phyloP scores from a whole-genome alignment of 1,140 invertebrate species.

The Drosophila malerkotliana region DNA sequence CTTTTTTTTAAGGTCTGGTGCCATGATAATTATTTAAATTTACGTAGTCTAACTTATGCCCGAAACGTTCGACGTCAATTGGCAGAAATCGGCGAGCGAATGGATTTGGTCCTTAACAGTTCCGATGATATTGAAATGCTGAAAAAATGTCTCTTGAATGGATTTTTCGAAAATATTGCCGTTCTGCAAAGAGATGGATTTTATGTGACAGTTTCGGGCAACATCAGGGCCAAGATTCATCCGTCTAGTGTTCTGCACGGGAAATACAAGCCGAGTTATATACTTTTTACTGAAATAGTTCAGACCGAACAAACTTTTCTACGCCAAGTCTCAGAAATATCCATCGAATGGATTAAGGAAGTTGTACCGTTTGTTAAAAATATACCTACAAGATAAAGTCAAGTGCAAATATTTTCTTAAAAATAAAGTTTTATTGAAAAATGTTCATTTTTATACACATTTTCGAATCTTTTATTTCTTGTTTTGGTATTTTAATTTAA shows the following conservation, averaged over 20 bases:
- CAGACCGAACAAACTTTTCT: constrained; percentile 94
- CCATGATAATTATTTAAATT: constrained; percentile 94
- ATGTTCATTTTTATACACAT: not conserved
- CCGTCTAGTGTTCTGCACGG: constrained; percentile 81
- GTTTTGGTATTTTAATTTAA: constrained; percentile 26
- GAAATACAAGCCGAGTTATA: constrained; percentile 88
- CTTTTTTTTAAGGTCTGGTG: constrained; percentile 91
- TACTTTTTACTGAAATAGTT: constrained; percentile 96
- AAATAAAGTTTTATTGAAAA: not conserved
- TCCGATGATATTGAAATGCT: constrained; percentile 91
- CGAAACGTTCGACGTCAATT: constrained; percentile 93
- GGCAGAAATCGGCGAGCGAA: constrained; percentile 89
- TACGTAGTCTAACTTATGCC: constrained; percentile 93
- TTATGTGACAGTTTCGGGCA: constrained; percentile 89
- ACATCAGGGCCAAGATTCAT: constrained; percentile 72
- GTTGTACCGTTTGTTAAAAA: constrained; percentile 83
- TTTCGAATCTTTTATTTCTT: not conserved
- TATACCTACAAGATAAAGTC: constrained; percentile 21
- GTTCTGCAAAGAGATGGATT: constrained; percentile 90
- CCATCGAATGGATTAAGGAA: constrained; percentile 90
- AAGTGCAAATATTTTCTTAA: constrained; percentile 10
- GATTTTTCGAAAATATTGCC: constrained; percentile 95
- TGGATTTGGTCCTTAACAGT: constrained; percentile 88
- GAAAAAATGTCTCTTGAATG: constrained; percentile 91
- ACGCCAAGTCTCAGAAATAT: constrained; percentile 89